These are phyloP conservation scores for Sula dactylatra DNA, from an alignment of 2,113 vertebrate species.

Conservation along the genomic window DNA sequence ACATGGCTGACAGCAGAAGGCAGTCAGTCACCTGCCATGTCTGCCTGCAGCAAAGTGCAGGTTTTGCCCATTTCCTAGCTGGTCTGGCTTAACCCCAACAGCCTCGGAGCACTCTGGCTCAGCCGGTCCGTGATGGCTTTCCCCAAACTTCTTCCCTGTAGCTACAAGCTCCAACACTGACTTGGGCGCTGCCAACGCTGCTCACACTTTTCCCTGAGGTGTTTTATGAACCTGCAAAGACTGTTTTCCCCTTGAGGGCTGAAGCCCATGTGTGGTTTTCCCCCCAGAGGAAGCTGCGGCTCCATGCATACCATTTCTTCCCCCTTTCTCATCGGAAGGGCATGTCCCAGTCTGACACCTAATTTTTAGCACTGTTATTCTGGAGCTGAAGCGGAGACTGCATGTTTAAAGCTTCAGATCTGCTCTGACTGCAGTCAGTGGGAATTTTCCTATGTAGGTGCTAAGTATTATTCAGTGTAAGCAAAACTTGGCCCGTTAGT, in stretches of 20 bases:
- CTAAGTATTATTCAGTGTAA: conserved; percentile 56
- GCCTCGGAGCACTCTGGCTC: neutral
- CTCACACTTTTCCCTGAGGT: neutral
- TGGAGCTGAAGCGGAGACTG: neutral
- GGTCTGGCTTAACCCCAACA: neutral
- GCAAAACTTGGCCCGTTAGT: conserved; percentile 9
- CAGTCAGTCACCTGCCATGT: neutral
- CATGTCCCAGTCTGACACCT: conserved; percentile 29
- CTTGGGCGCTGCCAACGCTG: neutral
- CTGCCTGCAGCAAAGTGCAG: neutral
- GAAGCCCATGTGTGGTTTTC: neutral
- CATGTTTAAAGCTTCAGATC: conserved; percentile 15
- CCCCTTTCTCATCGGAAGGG: neutral
- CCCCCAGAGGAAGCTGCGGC: neutral
- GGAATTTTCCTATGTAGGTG: conserved; percentile 63
- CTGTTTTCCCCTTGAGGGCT: neutral
- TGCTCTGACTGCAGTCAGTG: conserved; percentile 29
- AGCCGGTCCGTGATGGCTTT: neutral
- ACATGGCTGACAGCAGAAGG: neutral
- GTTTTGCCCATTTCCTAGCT: neutral
- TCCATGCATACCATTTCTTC: neutral
- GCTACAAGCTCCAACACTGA: neutral
- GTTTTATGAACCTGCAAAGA: neutral
- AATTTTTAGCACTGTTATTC: conserved; percentile 14
- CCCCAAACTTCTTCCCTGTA: neutral